Evolutionary conservation across 2,888 invertebrate species (phyloP), one percentile per base, ranked within the genome.

Genomic region (Caprella mutica): DNA sequence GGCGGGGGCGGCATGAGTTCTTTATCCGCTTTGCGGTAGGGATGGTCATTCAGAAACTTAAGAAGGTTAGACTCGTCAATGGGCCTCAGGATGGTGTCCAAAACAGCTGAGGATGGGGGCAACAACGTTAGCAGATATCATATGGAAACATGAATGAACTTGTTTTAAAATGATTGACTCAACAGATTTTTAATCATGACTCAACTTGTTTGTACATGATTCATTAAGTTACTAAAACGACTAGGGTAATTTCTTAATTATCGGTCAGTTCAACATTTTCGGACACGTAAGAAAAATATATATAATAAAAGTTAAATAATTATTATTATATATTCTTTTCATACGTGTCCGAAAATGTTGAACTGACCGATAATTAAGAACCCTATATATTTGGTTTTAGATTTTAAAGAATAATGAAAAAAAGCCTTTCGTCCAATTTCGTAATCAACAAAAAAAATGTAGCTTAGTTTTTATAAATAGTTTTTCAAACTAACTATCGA

Each of bases 31-130:
- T 56, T 66, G 48, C 67, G 62, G 66, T 67, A 87, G 61, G 83
- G 75, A 61, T 80, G 74, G 9, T 73, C 74, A 24, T 81, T 78
- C 66, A 91, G 89, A 72, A 75, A 86, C 51, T 83, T 77, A 43
- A 93, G 73, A 12, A 96, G 78, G 58, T 76, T 76, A 61, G 90
- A 85, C 71, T 85, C 85, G 1, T 92, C 92, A 2, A 96, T 84
- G 1, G 96, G 96, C 67, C 82, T 73, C 38, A 72, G 72, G 70
- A 96, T 94, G 71, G 86, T 89, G 54, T 83, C 79, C 69, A 80
- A 81, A 38, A 96, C 93, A 66, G 87, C 88, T 85, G 73, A 19
- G 79, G 78, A 58, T 65, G 55, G 65, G 66, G 17, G 21, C 17
- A 6, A 23, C 9, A n/a, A 38, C 24, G 8, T 33, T 9, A 33